Evolutionary conservation across 2,888 invertebrate genomes (phyloP).

Genomic region (Apodemia zela): DNA sequence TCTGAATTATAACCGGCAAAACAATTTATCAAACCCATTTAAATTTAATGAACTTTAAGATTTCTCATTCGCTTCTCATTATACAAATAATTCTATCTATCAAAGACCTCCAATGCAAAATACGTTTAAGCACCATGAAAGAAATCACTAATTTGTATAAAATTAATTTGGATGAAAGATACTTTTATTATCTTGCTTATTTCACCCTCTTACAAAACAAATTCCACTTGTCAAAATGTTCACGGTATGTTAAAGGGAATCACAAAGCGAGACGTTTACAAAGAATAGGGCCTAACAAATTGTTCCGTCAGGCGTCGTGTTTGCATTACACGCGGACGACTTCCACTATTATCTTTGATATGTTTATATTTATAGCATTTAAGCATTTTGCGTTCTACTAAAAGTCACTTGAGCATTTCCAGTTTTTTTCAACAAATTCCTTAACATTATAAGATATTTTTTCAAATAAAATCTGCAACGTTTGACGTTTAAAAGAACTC

Average conservation of each 20-base stretch:
- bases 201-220: slow-evolving; percentile 55
- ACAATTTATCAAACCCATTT: slow-evolving; percentile 1
- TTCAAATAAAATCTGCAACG: no score
- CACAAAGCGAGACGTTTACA: slow-evolving; percentile 71
- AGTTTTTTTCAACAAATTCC: no score
- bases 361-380: slow-evolving; percentile 41
- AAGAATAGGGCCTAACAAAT: slow-evolving; percentile 70
- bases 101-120: neutral
- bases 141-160: slow-evolving; percentile 1
- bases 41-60: slow-evolving; percentile 12
- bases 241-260: slow-evolving; percentile 64
- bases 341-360: slow-evolving; percentile 47
- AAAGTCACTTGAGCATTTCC: no score
- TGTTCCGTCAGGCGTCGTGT: slow-evolving; percentile 60
- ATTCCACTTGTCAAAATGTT: slow-evolving; percentile 74
- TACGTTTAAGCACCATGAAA: slow-evolving; percentile 2
- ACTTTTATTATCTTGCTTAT: slow-evolving; percentile 25
- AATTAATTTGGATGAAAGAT: slow-evolving; percentile 19
- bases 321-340: slow-evolving; percentile 57
- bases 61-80: slow-evolving; percentile 18
- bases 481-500: no score
- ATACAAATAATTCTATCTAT: slow-evolving; percentile 1
- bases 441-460: no score
- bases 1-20: neutral
- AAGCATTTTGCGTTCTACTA: slow-evolving; percentile 16